Base-by-base conservation (phyloP, 2,888 invertebrate genomes). In the Emmelina monodactyla region DNA sequence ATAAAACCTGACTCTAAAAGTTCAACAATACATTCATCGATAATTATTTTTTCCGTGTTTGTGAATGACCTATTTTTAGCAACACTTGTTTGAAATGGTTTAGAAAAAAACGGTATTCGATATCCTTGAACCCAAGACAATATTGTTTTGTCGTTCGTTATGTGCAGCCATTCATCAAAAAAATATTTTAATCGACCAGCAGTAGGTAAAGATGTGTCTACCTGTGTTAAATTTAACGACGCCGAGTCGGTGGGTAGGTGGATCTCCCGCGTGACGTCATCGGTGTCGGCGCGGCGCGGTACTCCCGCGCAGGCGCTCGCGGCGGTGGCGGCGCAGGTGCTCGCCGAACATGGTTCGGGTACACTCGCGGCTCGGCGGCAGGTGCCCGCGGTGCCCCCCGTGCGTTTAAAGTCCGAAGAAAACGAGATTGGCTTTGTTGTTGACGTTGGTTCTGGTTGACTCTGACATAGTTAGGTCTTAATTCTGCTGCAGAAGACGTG, bases 311-410 rank as follows among this genome's bases (percentile, higher is more conserved):
- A 5, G 29, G 25, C 22, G 16, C 15, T 9, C n/a, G 14, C 14
- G 31, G 16, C 31, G 34, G 30, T 28, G 30, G 25, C 31, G 25
- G 28, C 19, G 32, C 4, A 2, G 28, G 13, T 11, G 36, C 16
- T 11, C 22, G 36, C 32, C 29, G 36, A 28, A 7, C 13, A 14
- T 15, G 36, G 5, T 5, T 16, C 15, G 33, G 37, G 37, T 30
- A 25, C 37, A 31, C 37, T 33, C 37, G 34, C 30, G 29, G 14
- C 30, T 34, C 34, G 34, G 33, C 37, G 37, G 33, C 37, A 14
- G 30, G 14, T 16, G 31, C 31, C 31, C 37, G 33, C 33, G 37
- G 37, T 33, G 37, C 31, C 37, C 37, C 32, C 36, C 32, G 15
- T 28, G 36, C 32, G 36, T 36, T 36, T 36, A 36, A 36, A 36